A percentile compares a stretch with the other conserved stretches of the same genome.
Evolutionary conservation across 2,113 vertebrate genomes (phyloP).

Genomic region (Aramus guarauna): DNA sequence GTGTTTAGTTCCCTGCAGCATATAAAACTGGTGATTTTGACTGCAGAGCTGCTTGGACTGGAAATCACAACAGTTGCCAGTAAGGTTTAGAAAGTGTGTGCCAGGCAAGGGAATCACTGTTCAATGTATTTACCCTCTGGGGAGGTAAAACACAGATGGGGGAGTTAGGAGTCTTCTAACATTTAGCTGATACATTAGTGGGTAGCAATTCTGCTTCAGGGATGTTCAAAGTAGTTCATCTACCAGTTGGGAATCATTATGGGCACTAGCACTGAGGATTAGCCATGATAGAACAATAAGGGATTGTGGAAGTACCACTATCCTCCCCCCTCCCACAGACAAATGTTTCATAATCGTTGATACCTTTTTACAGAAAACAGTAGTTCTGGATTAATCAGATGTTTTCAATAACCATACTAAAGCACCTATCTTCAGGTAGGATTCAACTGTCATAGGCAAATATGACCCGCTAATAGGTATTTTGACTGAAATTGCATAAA

Average conservation of each 20-base stretch:
- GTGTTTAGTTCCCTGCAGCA: constrained; percentile 66
- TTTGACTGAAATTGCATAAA: not conserved
- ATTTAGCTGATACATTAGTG: constrained; percentile 74
- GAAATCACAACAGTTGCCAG: constrained; percentile 74
- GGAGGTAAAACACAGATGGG: constrained; percentile 81
- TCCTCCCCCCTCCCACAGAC: not conserved
- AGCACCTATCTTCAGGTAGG: not conserved
- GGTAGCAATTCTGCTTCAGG: constrained; percentile 61
- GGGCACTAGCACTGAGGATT: constrained; percentile 18
- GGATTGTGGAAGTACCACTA: not conserved
- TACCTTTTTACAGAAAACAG: not conserved
- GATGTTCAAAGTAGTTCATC: constrained; percentile 53
- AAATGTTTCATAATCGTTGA: not conserved
- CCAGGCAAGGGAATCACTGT: constrained; percentile 74
- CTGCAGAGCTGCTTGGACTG: constrained; percentile 72
- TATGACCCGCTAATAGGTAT: not conserved
- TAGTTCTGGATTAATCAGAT: not conserved
- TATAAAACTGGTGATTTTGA: constrained; percentile 68
- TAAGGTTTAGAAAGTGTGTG: constrained; percentile 77
- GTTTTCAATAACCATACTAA: not conserved
- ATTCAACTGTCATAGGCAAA: not conserved
- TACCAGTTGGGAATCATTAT: constrained; percentile 42
- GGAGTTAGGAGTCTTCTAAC: constrained; percentile 74
- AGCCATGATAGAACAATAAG: constrained; percentile 47
- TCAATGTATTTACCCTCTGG: constrained; percentile 77